Conservation (phyloP, 2,797 vertebrate species). For the Eulemur mongoz region DNA sequence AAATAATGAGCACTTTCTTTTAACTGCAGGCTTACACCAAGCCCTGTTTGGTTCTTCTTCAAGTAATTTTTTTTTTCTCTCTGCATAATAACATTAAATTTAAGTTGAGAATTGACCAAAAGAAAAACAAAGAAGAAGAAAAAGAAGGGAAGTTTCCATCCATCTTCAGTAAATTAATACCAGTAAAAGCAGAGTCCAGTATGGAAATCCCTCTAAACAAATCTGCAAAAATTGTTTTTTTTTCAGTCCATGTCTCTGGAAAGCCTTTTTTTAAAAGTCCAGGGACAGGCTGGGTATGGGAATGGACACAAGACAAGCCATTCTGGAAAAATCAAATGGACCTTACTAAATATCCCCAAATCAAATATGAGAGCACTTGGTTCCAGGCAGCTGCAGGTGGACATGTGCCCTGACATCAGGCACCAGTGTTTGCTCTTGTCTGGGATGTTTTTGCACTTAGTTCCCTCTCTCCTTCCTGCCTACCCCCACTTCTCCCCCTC, state of each 20-base stretch:
- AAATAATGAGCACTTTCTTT: constrained; percentile 19
- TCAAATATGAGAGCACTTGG: constrained; percentile 35
- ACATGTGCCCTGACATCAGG: constrained; percentile 51
- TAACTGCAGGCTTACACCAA: constrained; percentile 20
- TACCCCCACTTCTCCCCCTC: neutral
- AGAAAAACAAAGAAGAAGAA: constrained; percentile 36
- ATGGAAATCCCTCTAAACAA: constrained; percentile 35
- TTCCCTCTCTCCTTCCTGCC: constrained; percentile 31
- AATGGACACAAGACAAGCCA: constrained; percentile 37
- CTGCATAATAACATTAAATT: constrained; percentile 45
- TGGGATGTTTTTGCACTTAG: constrained; percentile 59
- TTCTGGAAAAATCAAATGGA: constrained; percentile 53
- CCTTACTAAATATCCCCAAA: constrained; percentile 55
- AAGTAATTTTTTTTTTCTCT: neutral
- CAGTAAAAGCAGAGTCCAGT: constrained; percentile 25
- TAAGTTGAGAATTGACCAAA: constrained; percentile 33
- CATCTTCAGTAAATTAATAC: constrained; percentile 39
- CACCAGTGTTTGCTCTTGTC: constrained; percentile 60
- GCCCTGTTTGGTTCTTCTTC: constrained; percentile 12
- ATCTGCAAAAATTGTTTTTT: constrained; percentile 46
- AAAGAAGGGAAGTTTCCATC: constrained; percentile 37
- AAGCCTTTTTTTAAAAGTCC: constrained; percentile 39
- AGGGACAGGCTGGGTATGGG: neutral
- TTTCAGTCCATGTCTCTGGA: constrained; percentile 48
- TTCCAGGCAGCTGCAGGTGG: constrained; percentile 48